phyloP scores from a whole-genome alignment of 2,888 invertebrate species.

The Eledone cirrhosa region DNA sequence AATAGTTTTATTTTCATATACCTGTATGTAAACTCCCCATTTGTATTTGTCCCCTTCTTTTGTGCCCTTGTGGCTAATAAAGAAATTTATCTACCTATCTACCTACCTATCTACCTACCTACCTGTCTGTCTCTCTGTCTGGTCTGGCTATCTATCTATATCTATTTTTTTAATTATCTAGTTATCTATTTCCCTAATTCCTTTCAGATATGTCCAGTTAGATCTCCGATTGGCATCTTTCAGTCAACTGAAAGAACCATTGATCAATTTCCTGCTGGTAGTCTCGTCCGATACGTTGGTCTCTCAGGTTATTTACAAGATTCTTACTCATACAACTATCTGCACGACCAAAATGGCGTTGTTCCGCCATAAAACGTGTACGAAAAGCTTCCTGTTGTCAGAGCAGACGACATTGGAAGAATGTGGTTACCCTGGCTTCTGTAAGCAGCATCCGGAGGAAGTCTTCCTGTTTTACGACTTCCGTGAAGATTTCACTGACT shows the following conservation, averaged over 20 bases:
- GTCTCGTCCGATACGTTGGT: slow-evolving; percentile 59
- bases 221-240: slow-evolving; percentile 60
- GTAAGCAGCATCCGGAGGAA: slow-evolving; percentile 54
- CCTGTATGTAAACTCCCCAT: no score
- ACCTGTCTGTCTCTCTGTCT: no score
- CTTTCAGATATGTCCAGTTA: slow-evolving; percentile 50
- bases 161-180: neutral
- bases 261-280: slow-evolving; percentile 55
- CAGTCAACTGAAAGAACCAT: slow-evolving; percentile 55
- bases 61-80: no score
- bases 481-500: slow-evolving; percentile 61
- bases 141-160: no score
- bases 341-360: slow-evolving; percentile 58
- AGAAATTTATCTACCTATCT: no score
- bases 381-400: slow-evolving; percentile 51
- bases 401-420: slow-evolving; percentile 55
- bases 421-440: slow-evolving; percentile 55
- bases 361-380: slow-evolving; percentile 56
- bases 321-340: slow-evolving; percentile 42
- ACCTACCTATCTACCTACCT: no score
- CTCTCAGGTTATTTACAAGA: slow-evolving; percentile 51
- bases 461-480: slow-evolving; percentile 61
- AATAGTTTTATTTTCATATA: no score
- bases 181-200: slow-evolving; percentile 27
- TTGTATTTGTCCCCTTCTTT: no score